phyloP scores from a whole-genome alignment of 2,888 invertebrate genomes.

The Aproaerema taeniolella region DNA sequence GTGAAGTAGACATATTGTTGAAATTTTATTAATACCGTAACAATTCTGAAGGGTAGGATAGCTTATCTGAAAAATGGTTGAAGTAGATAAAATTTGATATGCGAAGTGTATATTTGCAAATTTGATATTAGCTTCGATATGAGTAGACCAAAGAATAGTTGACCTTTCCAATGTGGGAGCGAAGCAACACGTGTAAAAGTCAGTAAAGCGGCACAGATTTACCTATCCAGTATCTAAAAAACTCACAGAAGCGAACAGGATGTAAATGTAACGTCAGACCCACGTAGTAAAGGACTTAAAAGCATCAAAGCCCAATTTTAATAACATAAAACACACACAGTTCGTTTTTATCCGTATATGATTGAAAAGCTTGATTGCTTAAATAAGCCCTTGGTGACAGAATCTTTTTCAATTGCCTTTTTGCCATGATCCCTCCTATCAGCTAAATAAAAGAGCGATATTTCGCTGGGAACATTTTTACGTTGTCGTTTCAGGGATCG shows the following conservation, averaged over 20 bases:
- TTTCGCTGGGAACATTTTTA: conserved; percentile 6
- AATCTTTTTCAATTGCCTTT: conserved; percentile 10
- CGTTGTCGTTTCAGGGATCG: background rate
- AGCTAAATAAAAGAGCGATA: conserved; percentile 11
- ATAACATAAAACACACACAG: background rate
- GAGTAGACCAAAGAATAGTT: no score
- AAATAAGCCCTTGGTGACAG: conserved; percentile 3
- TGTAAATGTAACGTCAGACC: conserved; percentile 2
- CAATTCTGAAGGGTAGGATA: no score
- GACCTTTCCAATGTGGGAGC: conserved; percentile 1
- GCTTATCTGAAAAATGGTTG: no score
- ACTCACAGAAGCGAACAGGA: conserved; percentile 6
- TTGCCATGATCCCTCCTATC: conserved; percentile 3
- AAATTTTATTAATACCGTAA: no score
- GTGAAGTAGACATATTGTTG: no score
- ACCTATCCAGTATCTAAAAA: conserved; percentile 4
- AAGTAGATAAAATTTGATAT: no score
- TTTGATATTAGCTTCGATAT: no score
- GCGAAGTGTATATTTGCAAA: no score
- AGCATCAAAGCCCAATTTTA: background rate
- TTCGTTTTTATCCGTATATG: background rate
- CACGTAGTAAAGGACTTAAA: no score
- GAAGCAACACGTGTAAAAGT: conserved; percentile 5
- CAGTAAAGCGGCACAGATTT: conserved; percentile 4
- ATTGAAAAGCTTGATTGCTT: conserved; percentile 9